Conservation (phyloP, 2,888 invertebrate genomes). For the Anorthoa munda region DNA sequence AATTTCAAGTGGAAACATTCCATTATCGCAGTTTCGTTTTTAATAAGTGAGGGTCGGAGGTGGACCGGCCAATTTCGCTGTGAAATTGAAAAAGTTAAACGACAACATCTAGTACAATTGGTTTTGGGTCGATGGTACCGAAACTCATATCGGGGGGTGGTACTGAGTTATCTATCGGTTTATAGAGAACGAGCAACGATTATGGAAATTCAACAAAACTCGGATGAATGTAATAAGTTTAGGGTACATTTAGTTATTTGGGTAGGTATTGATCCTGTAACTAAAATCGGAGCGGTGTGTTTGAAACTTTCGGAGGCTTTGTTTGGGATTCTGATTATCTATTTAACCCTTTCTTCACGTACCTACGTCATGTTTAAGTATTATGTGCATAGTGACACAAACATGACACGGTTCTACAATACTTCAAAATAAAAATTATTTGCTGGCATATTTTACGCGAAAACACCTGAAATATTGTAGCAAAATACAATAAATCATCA, state of each 20-base stretch:
- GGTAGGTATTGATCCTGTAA: slow-evolving; percentile 29
- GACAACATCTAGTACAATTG: slow-evolving; percentile 77
- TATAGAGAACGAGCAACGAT: slow-evolving; percentile 65
- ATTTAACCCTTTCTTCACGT: slow-evolving; percentile 22
- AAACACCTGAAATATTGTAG: too few relatives aligned
- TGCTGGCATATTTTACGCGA: too few relatives aligned
- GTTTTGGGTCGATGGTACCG: slow-evolving; percentile 69
- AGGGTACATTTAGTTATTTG: slow-evolving; percentile 41
- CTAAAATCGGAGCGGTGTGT: slow-evolving; percentile 22
- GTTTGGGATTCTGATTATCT: slow-evolving; percentile 39
- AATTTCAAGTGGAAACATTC: slow-evolving; percentile 81
- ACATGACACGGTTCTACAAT: too few relatives aligned
- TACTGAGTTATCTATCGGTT: slow-evolving; percentile 64
- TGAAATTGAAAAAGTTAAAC: slow-evolving; percentile 84
- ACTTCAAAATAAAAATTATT: not conserved
- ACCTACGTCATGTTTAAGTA: too few relatives aligned
- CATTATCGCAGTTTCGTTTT: slow-evolving; percentile 80
- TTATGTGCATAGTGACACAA: not conserved
- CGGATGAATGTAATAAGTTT: slow-evolving; percentile 60
- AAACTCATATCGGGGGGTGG: slow-evolving; percentile 65
- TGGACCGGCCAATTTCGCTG: slow-evolving; percentile 77
- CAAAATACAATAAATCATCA: too few relatives aligned
- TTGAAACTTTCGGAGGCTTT: slow-evolving; percentile 24
- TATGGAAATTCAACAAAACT: slow-evolving; percentile 67
- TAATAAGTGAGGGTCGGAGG: slow-evolving; percentile 78